phyloP scores from a whole-genome alignment of 2,888 invertebrate species.

The Nemapogon koenigi region DNA sequence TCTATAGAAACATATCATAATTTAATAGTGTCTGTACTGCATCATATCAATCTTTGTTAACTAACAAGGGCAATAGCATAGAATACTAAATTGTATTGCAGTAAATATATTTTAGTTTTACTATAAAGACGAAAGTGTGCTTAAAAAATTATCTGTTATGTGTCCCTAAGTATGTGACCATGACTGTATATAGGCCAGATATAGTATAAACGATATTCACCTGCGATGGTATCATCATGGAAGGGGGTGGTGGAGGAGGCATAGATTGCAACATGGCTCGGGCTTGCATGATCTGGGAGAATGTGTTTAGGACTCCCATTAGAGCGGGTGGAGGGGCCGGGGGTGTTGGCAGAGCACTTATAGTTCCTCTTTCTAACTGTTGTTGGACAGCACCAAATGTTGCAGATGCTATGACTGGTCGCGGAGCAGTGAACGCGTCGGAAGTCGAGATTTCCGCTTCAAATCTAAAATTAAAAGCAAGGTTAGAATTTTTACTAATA shows the following conservation, averaged over 20 bases:
- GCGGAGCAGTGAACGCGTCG: slow-evolving; percentile 47
- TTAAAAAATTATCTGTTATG: too few relatives aligned
- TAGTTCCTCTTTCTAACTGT: slow-evolving; percentile 58
- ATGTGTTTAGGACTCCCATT: too few relatives aligned
- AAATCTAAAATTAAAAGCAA: slow-evolving; percentile 64
- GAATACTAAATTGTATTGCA: too few relatives aligned
- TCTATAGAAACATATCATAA: too few relatives aligned
- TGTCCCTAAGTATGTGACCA: too few relatives aligned
- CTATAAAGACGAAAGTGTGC: too few relatives aligned
- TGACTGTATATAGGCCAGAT: too few relatives aligned
- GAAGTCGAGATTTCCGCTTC: slow-evolving; percentile 85
- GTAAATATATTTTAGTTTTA: too few relatives aligned
- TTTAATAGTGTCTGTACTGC: too few relatives aligned
- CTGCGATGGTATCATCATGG: slow-evolving; percentile 75
- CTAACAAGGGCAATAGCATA: too few relatives aligned
- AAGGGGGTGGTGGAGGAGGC: slow-evolving; percentile 70
- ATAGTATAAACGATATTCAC: slow-evolving; percentile 29
- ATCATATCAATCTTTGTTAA: too few relatives aligned
- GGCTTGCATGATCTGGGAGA: slow-evolving; percentile 26
- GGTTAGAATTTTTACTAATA: background rate
- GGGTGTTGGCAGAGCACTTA: slow-evolving; percentile 40
- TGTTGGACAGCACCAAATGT: slow-evolving; percentile 77
- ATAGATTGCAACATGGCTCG: slow-evolving; percentile 65
- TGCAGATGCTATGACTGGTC: slow-evolving; percentile 75
- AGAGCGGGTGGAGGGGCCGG: slow-evolving; percentile 37